These are phyloP conservation scores for Chionomys nivalis DNA, from an alignment of 2,113 vertebrate genomes.

Conservation along the genomic window DNA sequence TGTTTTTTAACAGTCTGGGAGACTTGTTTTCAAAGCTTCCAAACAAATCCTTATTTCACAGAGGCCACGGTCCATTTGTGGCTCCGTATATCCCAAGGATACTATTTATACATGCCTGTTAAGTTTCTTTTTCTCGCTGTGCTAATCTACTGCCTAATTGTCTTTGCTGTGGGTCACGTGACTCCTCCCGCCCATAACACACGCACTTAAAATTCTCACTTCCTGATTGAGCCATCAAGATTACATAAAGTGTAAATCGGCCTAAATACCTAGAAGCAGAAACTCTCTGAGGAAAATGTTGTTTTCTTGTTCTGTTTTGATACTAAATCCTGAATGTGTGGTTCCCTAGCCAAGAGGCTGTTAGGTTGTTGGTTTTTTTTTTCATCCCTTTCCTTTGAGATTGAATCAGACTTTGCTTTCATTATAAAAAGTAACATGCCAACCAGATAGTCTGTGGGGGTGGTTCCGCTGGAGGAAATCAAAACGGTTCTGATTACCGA, in stretches of 20 bases:
- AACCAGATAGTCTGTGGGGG: slow-evolving; percentile 75
- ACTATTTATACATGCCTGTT: slow-evolving; percentile 42
- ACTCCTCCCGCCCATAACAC: slow-evolving; percentile 78
- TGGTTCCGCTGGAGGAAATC: slow-evolving; percentile 81
- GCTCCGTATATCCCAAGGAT: background rate
- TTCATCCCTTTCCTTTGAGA: slow-evolving; percentile 80
- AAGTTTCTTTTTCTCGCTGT: slow-evolving; percentile 52
- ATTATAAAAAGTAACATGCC: slow-evolving; percentile 80
- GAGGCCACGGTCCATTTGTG: background rate
- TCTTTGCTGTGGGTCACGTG: slow-evolving; percentile 78
- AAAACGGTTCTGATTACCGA: slow-evolving; percentile 77
- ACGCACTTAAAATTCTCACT: slow-evolving; percentile 82
- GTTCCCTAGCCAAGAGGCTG: background rate
- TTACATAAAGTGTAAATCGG: slow-evolving; percentile 81
- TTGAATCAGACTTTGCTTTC: slow-evolving; percentile 86
- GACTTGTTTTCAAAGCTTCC: slow-evolving; percentile 50
- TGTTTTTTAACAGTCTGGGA: background rate
- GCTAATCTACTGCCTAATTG: slow-evolving; percentile 49
- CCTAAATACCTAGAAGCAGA: slow-evolving; percentile 56
- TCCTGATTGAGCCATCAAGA: slow-evolving; percentile 85
- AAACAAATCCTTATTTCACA: slow-evolving; percentile 28
- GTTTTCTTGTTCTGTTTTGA: slow-evolving; percentile 61
- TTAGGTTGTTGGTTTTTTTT: background rate
- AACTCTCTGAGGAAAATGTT: slow-evolving; percentile 69
- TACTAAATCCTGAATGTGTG: background rate